These are phyloP conservation scores for Danio aesculapii DNA, from an alignment of 2,797 vertebrate species.

Conservation along the genomic window DNA sequence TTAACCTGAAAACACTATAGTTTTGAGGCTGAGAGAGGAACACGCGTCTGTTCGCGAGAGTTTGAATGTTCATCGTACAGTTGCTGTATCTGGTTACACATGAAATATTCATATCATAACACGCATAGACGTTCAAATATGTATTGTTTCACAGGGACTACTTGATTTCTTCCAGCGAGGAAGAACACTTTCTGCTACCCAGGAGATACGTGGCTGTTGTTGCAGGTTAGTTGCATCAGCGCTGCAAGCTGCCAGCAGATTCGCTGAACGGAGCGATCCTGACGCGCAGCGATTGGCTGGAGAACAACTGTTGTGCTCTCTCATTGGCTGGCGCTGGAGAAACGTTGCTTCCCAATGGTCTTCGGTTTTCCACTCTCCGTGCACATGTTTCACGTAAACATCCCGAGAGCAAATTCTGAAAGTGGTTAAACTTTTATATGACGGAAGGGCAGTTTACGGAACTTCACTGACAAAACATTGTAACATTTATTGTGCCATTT, in stretches of 20 bases:
- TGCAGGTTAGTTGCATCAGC: constrained; percentile 87
- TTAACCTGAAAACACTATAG: background rate
- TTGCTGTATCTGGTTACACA: constrained; percentile 19
- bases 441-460: constrained; percentile 34
- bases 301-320: constrained; percentile 52
- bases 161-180: constrained; percentile 71
- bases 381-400: constrained; percentile 85
- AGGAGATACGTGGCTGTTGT: constrained; percentile 70
- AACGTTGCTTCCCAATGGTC: constrained; percentile 63
- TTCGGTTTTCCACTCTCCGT: constrained; percentile 70
- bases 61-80: background rate
- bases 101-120: constrained; percentile 45
- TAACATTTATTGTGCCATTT: constrained; percentile 1
- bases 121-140: constrained; percentile 25
- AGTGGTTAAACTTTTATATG: constrained; percentile 51
- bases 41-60: background rate
- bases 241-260: constrained; percentile 66
- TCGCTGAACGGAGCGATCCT: constrained; percentile 67
- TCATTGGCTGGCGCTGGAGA: constrained; percentile 76
- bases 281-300: constrained; percentile 71
- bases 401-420: constrained; percentile 68
- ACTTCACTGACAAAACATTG: constrained; percentile 46
- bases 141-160: constrained; percentile 71
- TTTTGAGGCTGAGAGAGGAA: background rate
- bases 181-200: constrained; percentile 75